These are phyloP conservation scores for Thymelicus sylvestris DNA, from an alignment of 2,888 invertebrate genomes.

Conservation along the genomic window DNA sequence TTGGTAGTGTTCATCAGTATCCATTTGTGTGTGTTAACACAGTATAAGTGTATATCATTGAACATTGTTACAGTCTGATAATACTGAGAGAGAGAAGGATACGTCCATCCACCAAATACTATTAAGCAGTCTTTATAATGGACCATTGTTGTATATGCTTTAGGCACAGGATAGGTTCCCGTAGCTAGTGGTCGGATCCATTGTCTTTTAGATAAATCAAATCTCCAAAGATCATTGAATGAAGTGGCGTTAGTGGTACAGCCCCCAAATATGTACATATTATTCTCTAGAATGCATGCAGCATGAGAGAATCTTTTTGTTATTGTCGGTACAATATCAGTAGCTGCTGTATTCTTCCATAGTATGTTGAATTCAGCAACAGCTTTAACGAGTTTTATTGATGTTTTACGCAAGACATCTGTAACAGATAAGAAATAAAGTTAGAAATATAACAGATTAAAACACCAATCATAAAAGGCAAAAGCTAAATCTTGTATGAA, in stretches of 20 bases:
- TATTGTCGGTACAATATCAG: constrained; percentile 89
- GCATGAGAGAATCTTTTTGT: constrained; percentile 97
- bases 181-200: constrained; percentile 94
- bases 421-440: constrained; percentile 40
- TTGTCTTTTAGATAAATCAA: constrained; percentile 93
- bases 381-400: constrained; percentile 90
- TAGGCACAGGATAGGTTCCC: constrained; percentile 96
- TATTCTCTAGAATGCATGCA: constrained; percentile 92
- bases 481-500: not conserved
- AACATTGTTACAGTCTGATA: constrained; percentile 95
- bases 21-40: constrained; percentile 93
- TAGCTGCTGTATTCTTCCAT: constrained; percentile 87
- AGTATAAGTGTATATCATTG: constrained; percentile 96
- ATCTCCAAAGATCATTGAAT: constrained; percentile 98
- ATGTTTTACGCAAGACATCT: constrained; percentile 92
- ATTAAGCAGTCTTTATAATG: constrained; percentile 92
- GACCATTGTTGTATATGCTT: constrained; percentile 97
- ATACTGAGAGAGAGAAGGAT: constrained; percentile 93
- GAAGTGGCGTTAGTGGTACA: constrained; percentile 97
- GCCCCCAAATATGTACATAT: constrained; percentile 98
- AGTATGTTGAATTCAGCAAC: constrained; percentile 90
- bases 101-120: constrained; percentile 98
- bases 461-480: not conserved
- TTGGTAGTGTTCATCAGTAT: constrained; percentile 86
- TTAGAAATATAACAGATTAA: too few relatives aligned